Percentiles rank a stretch among this genome's conserved stretches.
phyloP scores from a whole-genome alignment of 2,797 vertebrate species.

The Selene dorsalis region DNA sequence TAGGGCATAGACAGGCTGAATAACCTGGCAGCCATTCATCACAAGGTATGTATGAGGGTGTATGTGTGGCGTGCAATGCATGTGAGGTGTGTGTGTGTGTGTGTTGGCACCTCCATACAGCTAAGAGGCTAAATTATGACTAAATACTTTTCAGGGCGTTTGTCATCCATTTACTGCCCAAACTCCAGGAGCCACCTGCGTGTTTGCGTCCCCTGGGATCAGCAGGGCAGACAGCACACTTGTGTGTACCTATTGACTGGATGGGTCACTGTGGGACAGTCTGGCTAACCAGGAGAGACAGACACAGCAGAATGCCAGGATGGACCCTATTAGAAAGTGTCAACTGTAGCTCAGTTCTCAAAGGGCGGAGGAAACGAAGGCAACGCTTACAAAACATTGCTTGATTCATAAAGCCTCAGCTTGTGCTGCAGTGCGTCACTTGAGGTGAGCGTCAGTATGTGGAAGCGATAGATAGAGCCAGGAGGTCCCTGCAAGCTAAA shows the following conservation, averaged over 20 bases:
- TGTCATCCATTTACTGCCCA: slow-evolving; percentile 36
- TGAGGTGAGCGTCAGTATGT: slow-evolving; percentile 54
- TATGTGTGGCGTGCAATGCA: slow-evolving; percentile 44
- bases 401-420: slow-evolving; percentile 56
- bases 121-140: slow-evolving; percentile 68
- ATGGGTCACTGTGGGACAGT: slow-evolving; percentile 37
- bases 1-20: slow-evolving; percentile 74
- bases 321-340: slow-evolving; percentile 60
- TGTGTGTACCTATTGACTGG: slow-evolving; percentile 46
- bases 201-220: slow-evolving; percentile 39
- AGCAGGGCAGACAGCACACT: slow-evolving; percentile 16
- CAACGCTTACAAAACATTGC: slow-evolving; percentile 40
- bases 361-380: slow-evolving; percentile 43
- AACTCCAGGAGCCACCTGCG: slow-evolving; percentile 46
- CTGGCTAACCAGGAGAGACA: slow-evolving; percentile 60
- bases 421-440: slow-evolving; percentile 54
- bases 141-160: slow-evolving; percentile 54
- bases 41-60: slow-evolving; percentile 60
- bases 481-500: slow-evolving; percentile 68
- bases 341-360: slow-evolving; percentile 59
- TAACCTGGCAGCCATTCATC: slow-evolving; percentile 80
- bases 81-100: slow-evolving; percentile 43
- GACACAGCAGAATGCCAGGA: slow-evolving; percentile 47
- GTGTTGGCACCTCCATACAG: slow-evolving; percentile 53
- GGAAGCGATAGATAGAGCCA: slow-evolving; percentile 52